Evolutionary conservation across 2,888 invertebrate genomes (phyloP).

Genomic region (Drosophila bunnanda): DNA sequence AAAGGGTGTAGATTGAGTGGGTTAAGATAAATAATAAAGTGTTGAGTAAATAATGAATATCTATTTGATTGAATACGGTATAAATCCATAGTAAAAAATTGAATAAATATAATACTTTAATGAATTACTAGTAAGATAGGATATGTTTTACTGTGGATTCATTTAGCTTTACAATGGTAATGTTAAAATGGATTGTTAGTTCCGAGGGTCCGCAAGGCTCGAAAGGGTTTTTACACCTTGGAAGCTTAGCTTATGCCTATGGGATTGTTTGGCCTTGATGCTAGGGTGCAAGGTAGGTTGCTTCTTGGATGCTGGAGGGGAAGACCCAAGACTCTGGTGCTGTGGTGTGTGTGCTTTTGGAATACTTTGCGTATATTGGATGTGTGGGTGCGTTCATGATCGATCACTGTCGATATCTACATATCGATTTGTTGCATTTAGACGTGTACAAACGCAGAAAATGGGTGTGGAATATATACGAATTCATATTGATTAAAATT

Average conservation of each 20-base stretch:
- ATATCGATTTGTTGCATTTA: constrained; percentile 34
- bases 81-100: constrained; percentile 26
- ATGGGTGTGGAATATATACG: constrained; percentile 75
- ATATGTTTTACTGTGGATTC: constrained; percentile 21
- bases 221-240: constrained; percentile 22
- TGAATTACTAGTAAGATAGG: too few relatives aligned
- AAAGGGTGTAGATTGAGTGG: background rate
- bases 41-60: constrained; percentile 13
- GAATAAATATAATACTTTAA: too few relatives aligned
- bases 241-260: background rate
- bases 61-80: too few relatives aligned
- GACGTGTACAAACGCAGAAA: constrained; percentile 69
- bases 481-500: constrained; percentile 45
- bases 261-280: constrained; percentile 64
- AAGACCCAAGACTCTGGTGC: constrained; percentile 14
- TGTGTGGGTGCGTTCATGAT: constrained; percentile 28
- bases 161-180: background rate
- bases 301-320: constrained; percentile 34
- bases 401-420: constrained; percentile 20
- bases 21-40: constrained; percentile 14
- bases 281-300: constrained; percentile 74
- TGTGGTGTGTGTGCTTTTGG: constrained; percentile 33
- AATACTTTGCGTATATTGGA: constrained; percentile 25
- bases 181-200: constrained; percentile 14
- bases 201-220: constrained; percentile 15